These are phyloP conservation scores for Andrena praecox DNA, from an alignment of 2,888 invertebrate genomes.

Conservation along the genomic window DNA sequence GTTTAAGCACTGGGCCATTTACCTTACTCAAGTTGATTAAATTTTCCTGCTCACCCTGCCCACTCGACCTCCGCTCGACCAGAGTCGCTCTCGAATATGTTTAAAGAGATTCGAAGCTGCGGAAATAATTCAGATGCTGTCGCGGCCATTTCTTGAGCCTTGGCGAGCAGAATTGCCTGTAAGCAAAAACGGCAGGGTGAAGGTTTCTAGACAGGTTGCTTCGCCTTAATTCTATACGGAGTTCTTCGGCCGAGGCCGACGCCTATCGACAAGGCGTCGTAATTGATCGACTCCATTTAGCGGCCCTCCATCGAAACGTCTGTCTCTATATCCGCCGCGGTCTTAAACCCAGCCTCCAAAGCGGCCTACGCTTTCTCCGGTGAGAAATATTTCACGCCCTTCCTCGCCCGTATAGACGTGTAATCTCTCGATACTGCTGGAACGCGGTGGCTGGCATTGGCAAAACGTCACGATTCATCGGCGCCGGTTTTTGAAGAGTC, in stretches of 20 bases:
- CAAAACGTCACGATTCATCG: conserved; percentile 57
- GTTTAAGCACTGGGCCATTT: no score
- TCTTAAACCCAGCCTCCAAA: conserved; percentile 22
- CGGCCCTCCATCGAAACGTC: conserved; percentile 3
- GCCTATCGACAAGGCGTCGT: neutral
- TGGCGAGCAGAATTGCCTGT: no score
- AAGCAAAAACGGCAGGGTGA: no score
- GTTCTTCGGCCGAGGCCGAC: neutral
- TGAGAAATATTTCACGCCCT: conserved; percentile 44
- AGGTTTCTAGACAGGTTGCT: no score
- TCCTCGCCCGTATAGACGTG: conserved; percentile 13
- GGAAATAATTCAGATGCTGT: no score
- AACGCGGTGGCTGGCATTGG: conserved; percentile 38
- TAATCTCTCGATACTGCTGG: conserved; percentile 32
- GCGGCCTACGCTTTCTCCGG: neutral
- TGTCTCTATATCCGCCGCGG: neutral
- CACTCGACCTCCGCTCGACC: neutral
- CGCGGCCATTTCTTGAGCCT: no score
- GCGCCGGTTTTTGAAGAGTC: conserved; percentile 32
- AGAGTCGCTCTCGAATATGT: neutral
- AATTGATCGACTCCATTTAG: conserved; percentile 34
- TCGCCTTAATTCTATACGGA: no score
- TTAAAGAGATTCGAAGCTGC: neutral
- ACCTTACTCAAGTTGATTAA: conserved; percentile 8
- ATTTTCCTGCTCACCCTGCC: neutral